Evolutionary conservation across 1,140 invertebrate species (phyloP).

Genomic region (Venustaconcha ellipsiformis): DNA sequence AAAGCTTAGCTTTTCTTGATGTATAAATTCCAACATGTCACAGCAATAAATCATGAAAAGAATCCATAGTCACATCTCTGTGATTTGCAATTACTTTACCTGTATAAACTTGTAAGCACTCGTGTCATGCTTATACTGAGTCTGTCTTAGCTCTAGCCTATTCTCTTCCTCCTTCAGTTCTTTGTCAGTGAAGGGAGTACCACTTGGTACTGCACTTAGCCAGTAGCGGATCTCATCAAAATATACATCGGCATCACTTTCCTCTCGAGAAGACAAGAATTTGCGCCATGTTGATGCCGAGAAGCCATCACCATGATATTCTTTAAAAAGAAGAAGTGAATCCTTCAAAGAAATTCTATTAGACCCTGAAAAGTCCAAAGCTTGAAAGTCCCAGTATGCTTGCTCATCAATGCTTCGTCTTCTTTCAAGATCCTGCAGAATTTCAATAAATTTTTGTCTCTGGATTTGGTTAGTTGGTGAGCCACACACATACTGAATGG

Average conservation of each 20-base stretch:
- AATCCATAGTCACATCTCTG: no score
- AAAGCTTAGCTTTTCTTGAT: no score
- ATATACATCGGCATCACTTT: conserved; percentile 48
- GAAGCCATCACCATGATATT: conserved; percentile 60
- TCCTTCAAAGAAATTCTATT: conserved; percentile 51
- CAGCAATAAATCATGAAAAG: no score
- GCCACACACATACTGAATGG: conserved; percentile 51
- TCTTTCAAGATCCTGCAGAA: conserved; percentile 54
- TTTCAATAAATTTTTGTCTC: conserved; percentile 46
- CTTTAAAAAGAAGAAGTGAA: conserved; percentile 55
- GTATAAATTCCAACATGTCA: no score
- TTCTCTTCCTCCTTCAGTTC: conserved; percentile 49
- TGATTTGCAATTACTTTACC: conserved; percentile 13
- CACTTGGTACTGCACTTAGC: conserved; percentile 52
- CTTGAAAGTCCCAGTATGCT: conserved; percentile 62
- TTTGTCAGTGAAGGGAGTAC: conserved; percentile 39
- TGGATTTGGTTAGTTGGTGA: conserved; percentile 16
- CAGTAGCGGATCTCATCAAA: conserved; percentile 61
- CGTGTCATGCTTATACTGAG: conserved; percentile 27
- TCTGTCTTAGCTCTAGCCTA: conserved; percentile 31
- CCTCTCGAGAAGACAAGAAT: conserved; percentile 49
- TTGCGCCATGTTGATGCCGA: conserved; percentile 57
- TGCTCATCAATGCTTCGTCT: conserved; percentile 50
- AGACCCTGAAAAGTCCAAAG: conserved; percentile 52
- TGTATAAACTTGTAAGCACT: conserved; percentile 32